Evolutionary conservation across 2,888 invertebrate species (phyloP).

Genomic region (Germaria angustata): DNA sequence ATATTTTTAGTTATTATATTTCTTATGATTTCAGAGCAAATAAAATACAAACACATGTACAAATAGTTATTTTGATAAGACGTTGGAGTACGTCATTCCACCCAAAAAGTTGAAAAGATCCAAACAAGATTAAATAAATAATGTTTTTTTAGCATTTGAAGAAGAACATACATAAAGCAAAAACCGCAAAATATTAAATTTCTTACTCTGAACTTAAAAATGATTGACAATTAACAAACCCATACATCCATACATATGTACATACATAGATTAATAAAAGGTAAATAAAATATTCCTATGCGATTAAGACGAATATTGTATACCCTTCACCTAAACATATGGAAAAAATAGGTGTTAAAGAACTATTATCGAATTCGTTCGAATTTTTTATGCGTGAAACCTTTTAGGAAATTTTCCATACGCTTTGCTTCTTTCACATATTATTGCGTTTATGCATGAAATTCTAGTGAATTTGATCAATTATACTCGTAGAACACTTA

Average conservation of each 20-base stretch:
- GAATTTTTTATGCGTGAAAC: no score
- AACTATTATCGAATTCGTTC: not conserved
- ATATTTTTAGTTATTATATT: not conserved
- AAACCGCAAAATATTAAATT: constrained; percentile 9
- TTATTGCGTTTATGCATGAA: no score
- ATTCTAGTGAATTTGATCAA: no score
- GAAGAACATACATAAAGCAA: constrained; percentile 8
- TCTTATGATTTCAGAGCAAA: constrained; percentile 24
- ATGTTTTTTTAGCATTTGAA: constrained; percentile 10
- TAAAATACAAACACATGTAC: not conserved
- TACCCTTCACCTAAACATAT: not conserved
- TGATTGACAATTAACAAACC: constrained; percentile 14
- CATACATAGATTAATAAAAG: not conserved
- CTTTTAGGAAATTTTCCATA: no score
- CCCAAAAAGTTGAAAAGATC: constrained; percentile 9
- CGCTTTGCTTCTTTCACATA: no score
- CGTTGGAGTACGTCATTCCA: constrained; percentile 29
- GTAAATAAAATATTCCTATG: not conserved
- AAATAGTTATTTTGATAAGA: constrained; percentile 31
- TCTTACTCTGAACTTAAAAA: not conserved
- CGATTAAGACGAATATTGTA: not conserved
- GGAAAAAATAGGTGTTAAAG: not conserved
- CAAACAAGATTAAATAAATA: constrained; percentile 43
- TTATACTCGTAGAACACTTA: no score
- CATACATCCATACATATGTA: no score